A percentile compares a stretch with the other conserved stretches of the same genome.
Conservation (phyloP, 2,888 invertebrate genomes). For the Cheilosia impressa region DNA sequence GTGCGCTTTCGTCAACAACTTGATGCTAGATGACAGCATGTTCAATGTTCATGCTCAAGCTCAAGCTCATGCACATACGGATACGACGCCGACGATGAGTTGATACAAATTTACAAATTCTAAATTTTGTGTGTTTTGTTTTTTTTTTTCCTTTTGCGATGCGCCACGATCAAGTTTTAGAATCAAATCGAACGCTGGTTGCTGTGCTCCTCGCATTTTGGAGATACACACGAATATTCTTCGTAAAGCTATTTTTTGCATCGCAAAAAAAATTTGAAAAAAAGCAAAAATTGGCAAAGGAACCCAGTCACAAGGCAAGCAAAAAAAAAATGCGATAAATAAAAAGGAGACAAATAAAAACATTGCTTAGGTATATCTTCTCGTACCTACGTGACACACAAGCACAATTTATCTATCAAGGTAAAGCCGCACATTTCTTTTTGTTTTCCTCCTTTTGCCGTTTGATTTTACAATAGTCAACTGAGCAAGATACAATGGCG, state of each 20-base stretch:
- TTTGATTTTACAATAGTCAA: slow-evolving; percentile 56
- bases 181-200: slow-evolving; percentile 40
- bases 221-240: slow-evolving; percentile 54
- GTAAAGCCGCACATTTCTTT: slow-evolving; percentile 38
- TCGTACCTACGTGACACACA: slow-evolving; percentile 74
- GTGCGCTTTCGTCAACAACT: slow-evolving; percentile 39
- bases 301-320: slow-evolving; percentile 40
- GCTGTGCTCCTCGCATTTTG: slow-evolving; percentile 35
- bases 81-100: slow-evolving; percentile 9
- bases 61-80: slow-evolving; percentile 13
- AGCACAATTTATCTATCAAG: slow-evolving; percentile 75
- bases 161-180: slow-evolving; percentile 56
- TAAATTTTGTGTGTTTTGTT: background rate
- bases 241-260: slow-evolving; percentile 52
- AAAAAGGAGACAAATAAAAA: slow-evolving; percentile 50
- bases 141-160: slow-evolving; percentile 4
- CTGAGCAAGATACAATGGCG: slow-evolving; percentile 50
- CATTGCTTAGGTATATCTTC: slow-evolving; percentile 45
- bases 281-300: slow-evolving; percentile 67
- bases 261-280: slow-evolving; percentile 32
- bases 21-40: slow-evolving; percentile 40
- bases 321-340: background rate
- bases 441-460: slow-evolving; percentile 22
- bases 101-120: slow-evolving; percentile 47
- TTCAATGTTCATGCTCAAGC: slow-evolving; percentile 19